A percentile compares a stretch with the other conserved stretches of the same genome.
Evolutionary conservation across 2,113 vertebrate species (phyloP).

Genomic region (Lophura nycthemera): DNA sequence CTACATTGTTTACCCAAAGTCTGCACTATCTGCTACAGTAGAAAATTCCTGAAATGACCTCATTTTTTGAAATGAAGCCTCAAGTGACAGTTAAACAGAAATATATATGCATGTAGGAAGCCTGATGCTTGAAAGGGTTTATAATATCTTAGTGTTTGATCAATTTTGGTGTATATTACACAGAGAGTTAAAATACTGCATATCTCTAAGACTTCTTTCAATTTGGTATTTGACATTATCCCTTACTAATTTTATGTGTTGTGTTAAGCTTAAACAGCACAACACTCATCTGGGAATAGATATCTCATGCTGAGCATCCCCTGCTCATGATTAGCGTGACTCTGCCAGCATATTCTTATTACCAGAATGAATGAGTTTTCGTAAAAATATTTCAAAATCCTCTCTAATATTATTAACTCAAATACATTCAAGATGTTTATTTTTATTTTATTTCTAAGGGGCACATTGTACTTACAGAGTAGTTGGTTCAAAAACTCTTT

Average conservation of each 20-base stretch:
- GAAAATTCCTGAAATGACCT: neutral
- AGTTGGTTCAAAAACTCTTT: neutral
- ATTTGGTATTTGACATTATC: neutral
- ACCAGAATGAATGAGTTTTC: neutral
- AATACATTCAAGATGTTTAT: neutral
- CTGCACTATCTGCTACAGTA: neutral
- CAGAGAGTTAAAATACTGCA: neutral
- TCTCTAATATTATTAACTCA: neutral
- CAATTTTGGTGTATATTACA: neutral
- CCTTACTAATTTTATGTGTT: neutral
- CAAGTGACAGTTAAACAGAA: neutral
- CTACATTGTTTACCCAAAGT: neutral
- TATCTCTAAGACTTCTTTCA: neutral
- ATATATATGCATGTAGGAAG: neutral
- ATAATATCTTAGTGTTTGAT: neutral
- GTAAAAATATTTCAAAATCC: neutral
- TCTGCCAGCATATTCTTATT: neutral
- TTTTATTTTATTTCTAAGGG: neutral
- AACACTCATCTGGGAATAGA: neutral
- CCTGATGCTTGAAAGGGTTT: neutral
- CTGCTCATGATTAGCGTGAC: neutral
- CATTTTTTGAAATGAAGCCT: neutral
- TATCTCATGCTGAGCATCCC: rapidly evolving
- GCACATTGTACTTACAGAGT: neutral
- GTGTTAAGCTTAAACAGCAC: neutral